These are phyloP conservation scores for Enteromius mattozi DNA, from an alignment of 2,797 vertebrate species.

Conservation along the genomic window DNA sequence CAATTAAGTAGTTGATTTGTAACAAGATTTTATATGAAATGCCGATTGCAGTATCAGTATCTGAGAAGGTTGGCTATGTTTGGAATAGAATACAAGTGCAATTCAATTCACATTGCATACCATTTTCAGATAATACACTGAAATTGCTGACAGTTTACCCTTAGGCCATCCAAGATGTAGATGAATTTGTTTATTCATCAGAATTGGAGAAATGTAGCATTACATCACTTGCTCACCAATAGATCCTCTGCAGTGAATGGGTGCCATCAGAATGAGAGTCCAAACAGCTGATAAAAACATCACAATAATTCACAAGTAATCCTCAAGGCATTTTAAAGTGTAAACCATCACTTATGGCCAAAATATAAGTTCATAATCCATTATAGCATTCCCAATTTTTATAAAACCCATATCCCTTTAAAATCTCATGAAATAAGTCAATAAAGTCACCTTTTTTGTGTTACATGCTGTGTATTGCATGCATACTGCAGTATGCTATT, in stretches of 20 bases:
- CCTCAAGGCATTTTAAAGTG: background rate
- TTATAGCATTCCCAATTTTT: background rate
- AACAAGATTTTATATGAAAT: constrained; percentile 26
- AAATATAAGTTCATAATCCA: background rate
- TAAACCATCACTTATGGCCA: background rate
- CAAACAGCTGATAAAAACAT: background rate
- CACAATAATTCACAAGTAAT: background rate
- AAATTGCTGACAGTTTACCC: background rate
- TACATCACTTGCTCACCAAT: background rate
- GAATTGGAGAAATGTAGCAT: background rate
- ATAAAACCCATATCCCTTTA: background rate
- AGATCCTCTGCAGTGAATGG: background rate
- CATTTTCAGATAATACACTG: background rate
- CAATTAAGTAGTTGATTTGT: constrained; percentile 15
- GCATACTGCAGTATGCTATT: constrained; percentile 8
- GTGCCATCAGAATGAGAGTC: background rate
- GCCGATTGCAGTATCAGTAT: constrained; percentile 4
- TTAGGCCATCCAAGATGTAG: background rate
- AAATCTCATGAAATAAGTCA: background rate
- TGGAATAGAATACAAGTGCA: background rate
- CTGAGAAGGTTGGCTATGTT: constrained; percentile 6
- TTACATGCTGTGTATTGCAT: background rate
- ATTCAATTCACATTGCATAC: background rate
- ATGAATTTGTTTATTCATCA: background rate
- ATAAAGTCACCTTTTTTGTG: background rate